phyloP scores from a whole-genome alignment of 1,140 invertebrate genomes.

The Charaxes varanes region DNA sequence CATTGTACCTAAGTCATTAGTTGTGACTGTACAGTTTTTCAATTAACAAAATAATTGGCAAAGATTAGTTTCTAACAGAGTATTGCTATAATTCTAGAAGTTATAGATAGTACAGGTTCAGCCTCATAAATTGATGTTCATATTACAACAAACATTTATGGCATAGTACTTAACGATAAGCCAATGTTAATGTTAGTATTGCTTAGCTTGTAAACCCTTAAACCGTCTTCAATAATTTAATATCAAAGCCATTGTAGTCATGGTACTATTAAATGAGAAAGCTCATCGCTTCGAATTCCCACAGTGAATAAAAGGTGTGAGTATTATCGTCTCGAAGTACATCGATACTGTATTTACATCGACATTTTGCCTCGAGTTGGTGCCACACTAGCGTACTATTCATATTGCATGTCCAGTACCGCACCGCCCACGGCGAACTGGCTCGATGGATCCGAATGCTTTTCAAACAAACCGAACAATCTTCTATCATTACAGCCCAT shows the following conservation, averaged over 20 bases:
- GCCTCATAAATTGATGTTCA: too few relatives aligned
- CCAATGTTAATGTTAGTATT: too few relatives aligned
- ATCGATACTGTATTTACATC: slow-evolving; percentile 43
- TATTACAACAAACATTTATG: neutral
- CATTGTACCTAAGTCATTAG: too few relatives aligned
- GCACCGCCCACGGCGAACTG: slow-evolving; percentile 59
- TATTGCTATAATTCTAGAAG: too few relatives aligned
- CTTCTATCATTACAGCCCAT: slow-evolving; percentile 4
- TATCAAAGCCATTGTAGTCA: slow-evolving; percentile 7
- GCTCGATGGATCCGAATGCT: slow-evolving; percentile 43
- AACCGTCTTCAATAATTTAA: slow-evolving; percentile 3
- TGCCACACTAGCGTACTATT: slow-evolving; percentile 53
- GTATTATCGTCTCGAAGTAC: slow-evolving; percentile 36
- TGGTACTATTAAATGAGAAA: slow-evolving; percentile 30
- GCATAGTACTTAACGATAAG: too few relatives aligned
- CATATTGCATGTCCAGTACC: slow-evolving; percentile 63
- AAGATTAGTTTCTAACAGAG: too few relatives aligned
- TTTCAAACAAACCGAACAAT: slow-evolving; percentile 21
- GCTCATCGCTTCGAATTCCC: slow-evolving; percentile 29
- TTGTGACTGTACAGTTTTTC: too few relatives aligned
- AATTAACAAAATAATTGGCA: too few relatives aligned
- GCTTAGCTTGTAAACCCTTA: neutral
- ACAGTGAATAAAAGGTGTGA: slow-evolving; percentile 40
- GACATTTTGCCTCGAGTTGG: slow-evolving; percentile 33
- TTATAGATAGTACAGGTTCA: too few relatives aligned